Evolutionary conservation across 2,113 vertebrate species (phyloP).

Genomic region (Trichomycterus rosablanca): DNA sequence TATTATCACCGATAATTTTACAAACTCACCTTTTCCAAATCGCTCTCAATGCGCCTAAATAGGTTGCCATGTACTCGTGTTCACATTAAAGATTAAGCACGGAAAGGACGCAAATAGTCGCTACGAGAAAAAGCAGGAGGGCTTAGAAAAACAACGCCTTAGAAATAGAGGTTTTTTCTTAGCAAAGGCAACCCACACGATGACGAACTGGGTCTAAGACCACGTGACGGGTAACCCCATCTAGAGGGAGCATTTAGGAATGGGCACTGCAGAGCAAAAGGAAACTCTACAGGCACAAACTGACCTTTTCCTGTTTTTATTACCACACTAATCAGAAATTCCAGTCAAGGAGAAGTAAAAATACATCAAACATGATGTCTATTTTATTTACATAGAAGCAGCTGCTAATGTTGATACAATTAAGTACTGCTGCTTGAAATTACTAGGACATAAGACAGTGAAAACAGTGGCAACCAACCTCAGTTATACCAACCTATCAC

Average conservation of each 20-base stretch:
- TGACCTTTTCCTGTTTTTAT: not conserved
- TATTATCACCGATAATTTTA: conserved; percentile 20
- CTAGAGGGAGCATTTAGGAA: conserved; percentile 25
- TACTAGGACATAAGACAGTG: too few relatives aligned
- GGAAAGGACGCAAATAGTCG: not conserved
- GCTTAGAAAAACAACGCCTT: conserved; percentile 7
- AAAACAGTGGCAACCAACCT: too few relatives aligned
- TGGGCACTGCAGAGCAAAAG: conserved; percentile 15
- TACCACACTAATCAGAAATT: conserved; percentile 8
- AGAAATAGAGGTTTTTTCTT: not conserved
- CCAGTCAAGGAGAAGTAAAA: not conserved
- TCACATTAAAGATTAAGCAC: not conserved
- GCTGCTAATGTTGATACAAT: too few relatives aligned
- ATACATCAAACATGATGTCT: conserved; percentile 14
- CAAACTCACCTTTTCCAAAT: conserved; percentile 48
- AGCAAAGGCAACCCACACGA: conserved; percentile 40
- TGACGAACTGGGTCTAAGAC: conserved; percentile 34
- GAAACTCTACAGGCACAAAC: not conserved
- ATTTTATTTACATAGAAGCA: conserved; percentile 1
- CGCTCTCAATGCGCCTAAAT: conserved; percentile 45
- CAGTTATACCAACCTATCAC: too few relatives aligned
- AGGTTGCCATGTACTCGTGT: conserved; percentile 35
- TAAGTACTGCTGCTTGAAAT: too few relatives aligned
- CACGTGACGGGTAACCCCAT: conserved; percentile 44
- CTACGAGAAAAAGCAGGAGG: not conserved